Conservation (phyloP, 1,140 invertebrate species). For the Brachionus calyciflorus region DNA sequence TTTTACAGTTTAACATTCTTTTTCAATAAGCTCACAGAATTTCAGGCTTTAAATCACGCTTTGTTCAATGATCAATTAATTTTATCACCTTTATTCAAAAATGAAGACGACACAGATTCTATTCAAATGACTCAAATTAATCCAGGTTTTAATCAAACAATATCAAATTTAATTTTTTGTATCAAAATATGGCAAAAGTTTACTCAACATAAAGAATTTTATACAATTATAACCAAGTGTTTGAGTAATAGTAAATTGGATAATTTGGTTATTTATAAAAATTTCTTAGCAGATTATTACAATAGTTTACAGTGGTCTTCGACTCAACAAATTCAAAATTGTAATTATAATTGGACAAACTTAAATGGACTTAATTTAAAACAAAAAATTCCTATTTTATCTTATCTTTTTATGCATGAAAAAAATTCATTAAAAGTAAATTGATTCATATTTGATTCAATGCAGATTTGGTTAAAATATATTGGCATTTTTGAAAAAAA, state of each 20-base stretch:
- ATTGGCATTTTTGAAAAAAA: no score
- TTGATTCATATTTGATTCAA: not conserved
- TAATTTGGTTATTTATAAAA: conserved; percentile 1
- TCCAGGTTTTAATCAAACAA: not conserved
- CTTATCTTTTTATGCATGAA: conserved; percentile 4
- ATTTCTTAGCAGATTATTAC: conserved; percentile 16
- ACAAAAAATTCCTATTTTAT: conserved; percentile 21
- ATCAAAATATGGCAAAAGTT: conserved; percentile 40
- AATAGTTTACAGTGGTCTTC: not conserved
- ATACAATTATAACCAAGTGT: conserved; percentile 34
- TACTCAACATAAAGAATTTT: conserved; percentile 23
- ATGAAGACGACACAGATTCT: not conserved
- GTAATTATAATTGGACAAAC: not conserved
- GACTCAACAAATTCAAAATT: not conserved
- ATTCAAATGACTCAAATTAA: no score
- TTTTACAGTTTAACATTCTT: conserved; percentile 25
- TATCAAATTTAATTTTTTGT: not conserved
- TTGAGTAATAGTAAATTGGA: conserved; percentile 36
- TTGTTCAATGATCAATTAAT: conserved; percentile 2
- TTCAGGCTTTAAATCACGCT: not conserved
- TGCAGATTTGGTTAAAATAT: no score
- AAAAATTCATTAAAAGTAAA: not conserved
- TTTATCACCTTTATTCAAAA: not conserved
- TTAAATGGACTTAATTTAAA: not conserved
- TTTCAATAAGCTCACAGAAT: conserved; percentile 35